Conservation (phyloP, 92 coral and sea anemone genomes). For the Porites divaricata region DNA sequence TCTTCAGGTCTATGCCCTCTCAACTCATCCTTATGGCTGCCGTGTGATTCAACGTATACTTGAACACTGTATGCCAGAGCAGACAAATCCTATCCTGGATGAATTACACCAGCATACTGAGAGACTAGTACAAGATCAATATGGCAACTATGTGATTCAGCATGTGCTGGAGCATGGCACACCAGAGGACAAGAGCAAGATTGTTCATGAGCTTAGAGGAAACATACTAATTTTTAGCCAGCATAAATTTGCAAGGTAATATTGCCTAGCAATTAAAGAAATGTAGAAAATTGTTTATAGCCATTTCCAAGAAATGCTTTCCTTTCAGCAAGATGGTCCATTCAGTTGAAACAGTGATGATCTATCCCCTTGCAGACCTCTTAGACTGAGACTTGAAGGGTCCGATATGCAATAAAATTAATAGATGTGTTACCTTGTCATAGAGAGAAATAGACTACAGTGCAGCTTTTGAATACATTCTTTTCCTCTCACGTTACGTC, state of each 20-base stretch:
- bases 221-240: slow-evolving; percentile 89
- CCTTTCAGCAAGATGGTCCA: no score
- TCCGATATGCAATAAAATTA: no score
- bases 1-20: slow-evolving; percentile 85
- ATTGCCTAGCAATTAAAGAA: neutral
- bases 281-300: neutral
- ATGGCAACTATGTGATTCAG: slow-evolving; percentile 98
- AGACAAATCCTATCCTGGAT: slow-evolving; percentile 84
- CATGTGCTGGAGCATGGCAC: slow-evolving; percentile 98
- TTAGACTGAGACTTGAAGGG: no score
- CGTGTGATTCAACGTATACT: slow-evolving; percentile 97
- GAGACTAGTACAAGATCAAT: slow-evolving; percentile 97
- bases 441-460: no score
- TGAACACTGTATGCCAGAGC: slow-evolving; percentile 94
- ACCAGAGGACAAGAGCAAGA: slow-evolving; percentile 92
- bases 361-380: no score
- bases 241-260: slow-evolving; percentile 99
- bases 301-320: no score
- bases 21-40: slow-evolving; percentile 99
- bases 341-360: no score
- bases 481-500: no score
- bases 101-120: slow-evolving; percentile 95
- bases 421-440: no score
- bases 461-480: no score
- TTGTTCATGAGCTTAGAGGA: slow-evolving; percentile 92